Conservation (phyloP, 2,888 invertebrate species). For the Cryptocheilus praepositus region DNA sequence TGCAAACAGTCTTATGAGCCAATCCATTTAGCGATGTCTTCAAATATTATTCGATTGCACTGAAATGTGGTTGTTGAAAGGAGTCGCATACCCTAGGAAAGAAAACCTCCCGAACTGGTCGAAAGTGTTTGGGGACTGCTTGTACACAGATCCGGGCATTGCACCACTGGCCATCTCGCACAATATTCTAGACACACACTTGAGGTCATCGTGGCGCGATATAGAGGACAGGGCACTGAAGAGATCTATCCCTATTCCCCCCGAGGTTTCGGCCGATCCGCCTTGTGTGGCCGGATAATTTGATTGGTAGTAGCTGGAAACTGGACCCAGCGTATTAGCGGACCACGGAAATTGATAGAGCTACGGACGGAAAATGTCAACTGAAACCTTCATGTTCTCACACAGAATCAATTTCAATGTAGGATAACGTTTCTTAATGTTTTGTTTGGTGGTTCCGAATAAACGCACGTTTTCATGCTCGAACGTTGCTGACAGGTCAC, state of each 20-base stretch:
- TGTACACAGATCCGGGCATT: constrained; percentile 60
- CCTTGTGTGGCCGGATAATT: constrained; percentile 25
- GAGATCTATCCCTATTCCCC: constrained; percentile 51
- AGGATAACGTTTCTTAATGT: too few relatives aligned
- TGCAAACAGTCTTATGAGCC: not conserved
- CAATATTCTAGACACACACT: constrained; percentile 87
- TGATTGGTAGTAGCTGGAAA: constrained; percentile 40
- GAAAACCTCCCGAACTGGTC: constrained; percentile 69
- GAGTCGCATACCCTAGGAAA: constrained; percentile 78
- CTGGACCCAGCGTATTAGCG: constrained; percentile 22
- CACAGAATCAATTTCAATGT: too few relatives aligned
- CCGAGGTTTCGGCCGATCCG: constrained; percentile 25
- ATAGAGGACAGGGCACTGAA: constrained; percentile 78
- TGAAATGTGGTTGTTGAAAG: too few relatives aligned
- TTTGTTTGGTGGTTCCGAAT: too few relatives aligned
- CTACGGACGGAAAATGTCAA: not conserved
- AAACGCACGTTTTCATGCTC: too few relatives aligned
- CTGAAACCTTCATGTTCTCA: too few relatives aligned
- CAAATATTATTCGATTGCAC: constrained; percentile 13
- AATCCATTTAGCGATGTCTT: not conserved
- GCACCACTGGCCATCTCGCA: constrained; percentile 82
- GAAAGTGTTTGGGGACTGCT: constrained; percentile 58
- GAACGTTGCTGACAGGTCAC: too few relatives aligned
- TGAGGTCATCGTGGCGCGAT: constrained; percentile 84
- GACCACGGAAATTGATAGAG: constrained; percentile 5